Base-by-base conservation (phyloP, 2,797 vertebrate genomes). In the Clamator glandarius region DNA sequence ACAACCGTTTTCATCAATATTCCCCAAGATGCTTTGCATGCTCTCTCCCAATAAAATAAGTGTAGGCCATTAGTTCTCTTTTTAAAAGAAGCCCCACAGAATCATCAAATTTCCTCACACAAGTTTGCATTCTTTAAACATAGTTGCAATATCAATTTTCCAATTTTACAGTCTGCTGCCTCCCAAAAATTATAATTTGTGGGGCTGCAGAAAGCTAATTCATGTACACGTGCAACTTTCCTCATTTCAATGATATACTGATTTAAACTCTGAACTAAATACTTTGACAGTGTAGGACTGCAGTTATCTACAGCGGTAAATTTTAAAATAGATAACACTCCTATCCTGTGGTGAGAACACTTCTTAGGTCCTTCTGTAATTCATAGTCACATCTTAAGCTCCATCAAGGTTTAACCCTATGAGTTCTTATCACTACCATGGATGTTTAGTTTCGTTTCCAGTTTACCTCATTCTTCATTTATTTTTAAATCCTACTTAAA, bases 101-200 rank as follows among this genome's bases (percentile, higher is more conserved):
- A 91, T 90, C 57, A n/a, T 19, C 2, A 5, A 74, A 52, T 87
- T 58, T 70, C 85, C 75, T 94, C 11, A 6, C 44, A 11, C 23
- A 12, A 25, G 8, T 70, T 68, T 66, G 5, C 23, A 28, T 36
- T 57, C 79, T 85, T 61, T 42, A 29, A 87, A 90, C 21, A 2
- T 96, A 83, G 46, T 8, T 58, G 77, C 50, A 92, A 31, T 89
- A 96, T 84, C 67, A 82, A 84, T 92, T 95, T 95, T 85, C 91
- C 76, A 97, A 92, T 97, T 96, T 96, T 95, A 90, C 0, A 2
- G 33, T 90, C 61, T 74, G 25, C 64, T 93, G 67, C 83, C 69
- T 82, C 66, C 62, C 89, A 19, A 80, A 94, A 95, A 96, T 90
- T 84, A 15, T 73, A 74, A 94, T 89, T 90, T 44, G 41, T 58